phyloP scores from a whole-genome alignment of 2,113 vertebrate species.

The Neolamprologus modestus region DNA sequence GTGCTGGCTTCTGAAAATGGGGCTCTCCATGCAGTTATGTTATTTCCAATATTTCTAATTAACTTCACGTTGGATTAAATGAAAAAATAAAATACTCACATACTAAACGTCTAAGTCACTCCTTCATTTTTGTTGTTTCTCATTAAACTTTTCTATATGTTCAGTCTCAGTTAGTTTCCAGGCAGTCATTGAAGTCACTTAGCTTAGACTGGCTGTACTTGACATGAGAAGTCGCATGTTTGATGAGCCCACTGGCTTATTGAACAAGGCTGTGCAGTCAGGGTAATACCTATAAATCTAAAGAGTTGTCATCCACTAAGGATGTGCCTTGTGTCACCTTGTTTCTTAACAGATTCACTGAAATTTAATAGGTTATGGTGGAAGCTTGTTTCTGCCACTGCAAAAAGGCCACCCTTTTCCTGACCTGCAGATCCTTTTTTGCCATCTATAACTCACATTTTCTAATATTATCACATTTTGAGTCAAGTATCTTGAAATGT shows the following conservation, averaged over 20 bases:
- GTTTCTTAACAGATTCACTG: not conserved
- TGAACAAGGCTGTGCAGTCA: not conserved
- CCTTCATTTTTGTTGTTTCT: not conserved
- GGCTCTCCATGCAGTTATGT: not conserved
- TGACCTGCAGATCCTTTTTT: not conserved
- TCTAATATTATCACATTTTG: not conserved
- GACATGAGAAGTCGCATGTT: not conserved
- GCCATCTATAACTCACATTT: not conserved
- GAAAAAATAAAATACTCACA: rapidly evolving
- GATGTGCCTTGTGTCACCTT: not conserved
- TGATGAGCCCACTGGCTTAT: not conserved
- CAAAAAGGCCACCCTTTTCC: not conserved
- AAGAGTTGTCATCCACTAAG: rapidly evolving
- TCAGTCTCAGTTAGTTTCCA: not conserved
- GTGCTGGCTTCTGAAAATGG: not conserved
- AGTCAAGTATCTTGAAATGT: not conserved
- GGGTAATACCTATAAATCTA: not conserved
- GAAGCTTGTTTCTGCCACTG: not conserved
- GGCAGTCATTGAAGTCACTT: not conserved
- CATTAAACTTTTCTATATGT: not conserved
- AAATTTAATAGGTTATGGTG: not conserved
- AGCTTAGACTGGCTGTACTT: not conserved
- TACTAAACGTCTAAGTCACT: not conserved
- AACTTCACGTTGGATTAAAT: not conserved
- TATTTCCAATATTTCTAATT: not conserved